phyloP scores from a whole-genome alignment of 2,888 invertebrate species.

The Pollenia labialis region DNA sequence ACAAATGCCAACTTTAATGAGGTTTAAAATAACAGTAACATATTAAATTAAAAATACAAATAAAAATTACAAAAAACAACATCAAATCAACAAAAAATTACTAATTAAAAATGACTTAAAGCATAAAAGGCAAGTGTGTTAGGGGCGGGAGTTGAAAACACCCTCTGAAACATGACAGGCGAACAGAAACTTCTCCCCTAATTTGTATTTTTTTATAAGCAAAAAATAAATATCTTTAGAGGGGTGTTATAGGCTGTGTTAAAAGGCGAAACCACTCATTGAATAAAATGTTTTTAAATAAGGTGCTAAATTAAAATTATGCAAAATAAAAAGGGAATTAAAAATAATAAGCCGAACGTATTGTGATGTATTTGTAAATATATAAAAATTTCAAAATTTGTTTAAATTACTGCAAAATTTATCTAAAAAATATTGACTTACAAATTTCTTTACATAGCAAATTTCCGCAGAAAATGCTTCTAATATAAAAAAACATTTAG shows the following conservation, averaged over 20 bases:
- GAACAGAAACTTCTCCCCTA: too few relatives aligned
- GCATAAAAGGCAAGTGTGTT: constrained; percentile 24
- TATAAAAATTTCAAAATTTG: too few relatives aligned
- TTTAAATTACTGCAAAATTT: too few relatives aligned
- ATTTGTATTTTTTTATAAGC: too few relatives aligned
- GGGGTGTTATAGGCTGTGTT: neutral
- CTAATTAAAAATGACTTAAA: constrained; percentile 61
- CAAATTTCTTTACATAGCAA: too few relatives aligned
- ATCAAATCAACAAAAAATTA: constrained; percentile 27
- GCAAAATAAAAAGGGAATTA: neutral
- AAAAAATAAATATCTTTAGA: too few relatives aligned
- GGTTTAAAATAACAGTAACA: neutral
- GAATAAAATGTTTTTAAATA: constrained; percentile 18
- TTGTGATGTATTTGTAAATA: too few relatives aligned
- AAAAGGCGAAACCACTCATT: neutral
- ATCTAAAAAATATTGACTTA: too few relatives aligned
- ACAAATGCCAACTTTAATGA: constrained; percentile 29
- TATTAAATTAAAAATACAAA: neutral
- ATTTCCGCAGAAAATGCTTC: too few relatives aligned
- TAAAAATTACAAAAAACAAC: constrained; percentile 2
- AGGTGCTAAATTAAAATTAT: constrained; percentile 22
- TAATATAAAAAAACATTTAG: too few relatives aligned
- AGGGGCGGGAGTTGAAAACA: neutral
- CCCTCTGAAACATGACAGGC: neutral
- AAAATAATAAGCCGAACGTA: too few relatives aligned